Conservation (phyloP, 2,797 vertebrate species). For the Spheniscus humboldti region DNA sequence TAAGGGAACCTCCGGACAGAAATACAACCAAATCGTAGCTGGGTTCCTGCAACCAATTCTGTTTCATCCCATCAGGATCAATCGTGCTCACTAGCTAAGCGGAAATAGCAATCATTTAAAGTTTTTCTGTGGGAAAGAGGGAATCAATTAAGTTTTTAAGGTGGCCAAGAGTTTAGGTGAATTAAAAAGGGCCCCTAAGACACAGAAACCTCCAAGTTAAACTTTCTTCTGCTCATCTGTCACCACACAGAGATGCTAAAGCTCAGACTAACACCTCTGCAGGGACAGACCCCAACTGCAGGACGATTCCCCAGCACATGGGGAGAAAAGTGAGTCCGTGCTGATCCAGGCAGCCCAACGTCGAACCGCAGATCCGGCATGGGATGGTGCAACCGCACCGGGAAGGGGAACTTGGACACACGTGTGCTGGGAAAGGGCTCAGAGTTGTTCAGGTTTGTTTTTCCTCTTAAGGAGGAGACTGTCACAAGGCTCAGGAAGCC, state of each 20-base stretch:
- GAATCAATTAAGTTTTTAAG: neutral
- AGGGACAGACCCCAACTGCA: neutral
- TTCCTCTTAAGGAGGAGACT: neutral
- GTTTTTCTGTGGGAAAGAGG: neutral
- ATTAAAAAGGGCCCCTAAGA: neutral
- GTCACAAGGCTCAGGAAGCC: neutral
- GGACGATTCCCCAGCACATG: neutral
- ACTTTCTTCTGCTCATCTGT: neutral
- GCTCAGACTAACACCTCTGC: neutral
- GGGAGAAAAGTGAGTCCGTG: accelerated
- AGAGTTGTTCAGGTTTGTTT: accelerated
- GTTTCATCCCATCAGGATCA: neutral
- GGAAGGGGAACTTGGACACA: accelerated
- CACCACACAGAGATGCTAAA: neutral
- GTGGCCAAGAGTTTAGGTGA: neutral
- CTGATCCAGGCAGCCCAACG: neutral
- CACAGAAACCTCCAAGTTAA: neutral
- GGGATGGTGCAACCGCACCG: accelerated
- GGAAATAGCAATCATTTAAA: neutral
- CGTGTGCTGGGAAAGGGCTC: neutral
- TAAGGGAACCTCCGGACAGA: neutral
- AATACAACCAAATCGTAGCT: neutral
- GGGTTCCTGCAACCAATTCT: neutral
- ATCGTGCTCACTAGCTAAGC: neutral
- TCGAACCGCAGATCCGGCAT: accelerated